phyloP scores from a whole-genome alignment of 2,113 vertebrate genomes.

The Nansenia antarctica region DNA sequence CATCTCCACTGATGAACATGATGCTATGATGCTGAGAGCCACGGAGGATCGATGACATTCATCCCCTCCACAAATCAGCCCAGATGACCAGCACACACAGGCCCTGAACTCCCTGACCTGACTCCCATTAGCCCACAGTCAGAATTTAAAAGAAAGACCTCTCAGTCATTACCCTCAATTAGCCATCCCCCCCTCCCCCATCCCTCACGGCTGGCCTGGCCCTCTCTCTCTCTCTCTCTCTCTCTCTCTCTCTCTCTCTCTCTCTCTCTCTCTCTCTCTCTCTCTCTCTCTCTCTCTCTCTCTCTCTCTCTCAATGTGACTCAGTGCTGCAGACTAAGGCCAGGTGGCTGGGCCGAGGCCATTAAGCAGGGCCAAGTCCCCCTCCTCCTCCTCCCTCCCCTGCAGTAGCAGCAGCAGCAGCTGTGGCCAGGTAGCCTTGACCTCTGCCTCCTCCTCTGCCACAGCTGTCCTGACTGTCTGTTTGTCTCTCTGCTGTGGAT shows the following conservation, averaged over 20 bases:
- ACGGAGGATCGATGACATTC: slow-evolving; percentile 15
- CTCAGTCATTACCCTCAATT: slow-evolving; percentile 64
- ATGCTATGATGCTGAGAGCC: slow-evolving; percentile 6
- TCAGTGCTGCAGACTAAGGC: slow-evolving; percentile 40
- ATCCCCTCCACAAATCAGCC: slow-evolving; percentile 36
- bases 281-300: not conserved
- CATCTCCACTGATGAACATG: slow-evolving; percentile 16
- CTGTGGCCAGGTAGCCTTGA: slow-evolving; percentile 18
- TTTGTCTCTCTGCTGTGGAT: not conserved
- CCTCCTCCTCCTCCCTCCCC: slow-evolving; percentile 15
- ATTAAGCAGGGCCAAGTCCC: slow-evolving; percentile 33
- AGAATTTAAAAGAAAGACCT: slow-evolving; percentile 29
- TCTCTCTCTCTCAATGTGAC: slow-evolving; percentile 21
- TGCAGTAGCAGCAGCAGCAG: slow-evolving; percentile 3
- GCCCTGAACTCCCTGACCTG: slow-evolving; percentile 37
- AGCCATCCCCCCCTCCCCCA: slow-evolving; percentile 45
- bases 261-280: not conserved
- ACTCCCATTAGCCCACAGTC: slow-evolving; percentile 58
- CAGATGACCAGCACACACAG: slow-evolving; percentile 44
- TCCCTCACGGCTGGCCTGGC: slow-evolving; percentile 51
- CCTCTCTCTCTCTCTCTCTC: not conserved
- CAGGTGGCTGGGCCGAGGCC: slow-evolving; percentile 55
- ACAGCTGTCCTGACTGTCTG: slow-evolving; percentile 1
- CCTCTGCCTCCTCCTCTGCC: slow-evolving; percentile 1
- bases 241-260: not conserved